Percentiles rank a stretch among this genome's conserved stretches.
Evolutionary conservation across 2,113 vertebrate species (phyloP).

Genomic region (Natator depressus): DNA sequence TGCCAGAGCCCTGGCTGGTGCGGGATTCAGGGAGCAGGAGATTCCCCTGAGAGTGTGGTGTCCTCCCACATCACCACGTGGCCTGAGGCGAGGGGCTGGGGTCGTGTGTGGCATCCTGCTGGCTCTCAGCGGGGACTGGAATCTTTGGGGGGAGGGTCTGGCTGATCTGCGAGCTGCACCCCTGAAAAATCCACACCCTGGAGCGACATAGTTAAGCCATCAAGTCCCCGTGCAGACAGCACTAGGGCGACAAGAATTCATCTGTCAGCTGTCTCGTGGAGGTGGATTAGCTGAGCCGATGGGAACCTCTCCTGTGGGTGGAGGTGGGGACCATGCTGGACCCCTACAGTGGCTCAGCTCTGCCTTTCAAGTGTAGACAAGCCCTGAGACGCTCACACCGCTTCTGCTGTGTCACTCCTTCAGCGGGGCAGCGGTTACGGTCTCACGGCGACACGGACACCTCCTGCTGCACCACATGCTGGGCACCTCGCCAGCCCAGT

Average conservation of each 20-base stretch:
- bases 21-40: background rate
- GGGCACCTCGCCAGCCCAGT: background rate
- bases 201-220: background rate
- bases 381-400: background rate
- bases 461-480: no score
- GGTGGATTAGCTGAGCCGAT: no score
- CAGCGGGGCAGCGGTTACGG: background rate
- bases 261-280: no score
- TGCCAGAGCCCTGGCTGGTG: background rate
- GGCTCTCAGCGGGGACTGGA: background rate
- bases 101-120: background rate
- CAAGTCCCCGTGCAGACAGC: background rate
- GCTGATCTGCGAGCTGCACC: background rate
- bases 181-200: background rate
- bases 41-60: background rate
- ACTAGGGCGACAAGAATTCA: background rate
- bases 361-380: background rate
- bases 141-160: background rate
- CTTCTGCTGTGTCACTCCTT: background rate
- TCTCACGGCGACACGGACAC: no score
- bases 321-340: no score
- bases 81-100: background rate
- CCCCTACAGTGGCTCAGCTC: background rate
- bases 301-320: no score
- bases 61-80: background rate